phyloP scores from a whole-genome alignment of 2,113 vertebrate genomes.

The Cromileptes altivelis region DNA sequence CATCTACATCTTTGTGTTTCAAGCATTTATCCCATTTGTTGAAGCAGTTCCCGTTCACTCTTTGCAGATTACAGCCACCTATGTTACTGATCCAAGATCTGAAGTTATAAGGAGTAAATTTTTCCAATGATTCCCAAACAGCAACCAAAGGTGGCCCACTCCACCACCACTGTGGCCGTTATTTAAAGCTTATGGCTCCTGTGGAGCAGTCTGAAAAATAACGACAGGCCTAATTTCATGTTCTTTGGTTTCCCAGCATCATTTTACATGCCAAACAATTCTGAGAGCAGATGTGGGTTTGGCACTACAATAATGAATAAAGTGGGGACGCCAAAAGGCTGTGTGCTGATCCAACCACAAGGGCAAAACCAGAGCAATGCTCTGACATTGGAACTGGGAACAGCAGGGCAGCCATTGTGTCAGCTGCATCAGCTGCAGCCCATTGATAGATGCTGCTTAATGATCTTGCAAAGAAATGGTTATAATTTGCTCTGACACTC shows the following conservation, averaged over 20 bases:
- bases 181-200: constrained; percentile 2
- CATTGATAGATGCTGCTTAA: constrained; percentile 11
- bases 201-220: not conserved
- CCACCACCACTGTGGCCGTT: not conserved
- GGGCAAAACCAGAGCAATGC: constrained; percentile 4
- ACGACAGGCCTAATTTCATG: not conserved
- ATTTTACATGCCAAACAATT: constrained; percentile 33
- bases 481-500: constrained; percentile 25
- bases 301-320: not conserved
- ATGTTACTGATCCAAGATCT: not conserved
- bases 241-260: not conserved
- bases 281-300: constrained; percentile 36
- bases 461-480: constrained; percentile 8
- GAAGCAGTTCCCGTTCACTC: no score
- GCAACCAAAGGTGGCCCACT: not conserved
- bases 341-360: not conserved
- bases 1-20: not conserved
- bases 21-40: not conserved
- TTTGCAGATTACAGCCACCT: no score
- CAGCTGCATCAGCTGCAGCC: constrained; percentile 39
- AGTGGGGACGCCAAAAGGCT: not conserved
- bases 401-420: constrained; percentile 25
- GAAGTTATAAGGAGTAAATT: not conserved
- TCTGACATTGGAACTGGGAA: constrained; percentile 23
- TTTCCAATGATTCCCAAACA: not conserved